Evolutionary conservation across 2,797 vertebrate genomes (phyloP).

Genomic region (Diglossa cyanea): DNA sequence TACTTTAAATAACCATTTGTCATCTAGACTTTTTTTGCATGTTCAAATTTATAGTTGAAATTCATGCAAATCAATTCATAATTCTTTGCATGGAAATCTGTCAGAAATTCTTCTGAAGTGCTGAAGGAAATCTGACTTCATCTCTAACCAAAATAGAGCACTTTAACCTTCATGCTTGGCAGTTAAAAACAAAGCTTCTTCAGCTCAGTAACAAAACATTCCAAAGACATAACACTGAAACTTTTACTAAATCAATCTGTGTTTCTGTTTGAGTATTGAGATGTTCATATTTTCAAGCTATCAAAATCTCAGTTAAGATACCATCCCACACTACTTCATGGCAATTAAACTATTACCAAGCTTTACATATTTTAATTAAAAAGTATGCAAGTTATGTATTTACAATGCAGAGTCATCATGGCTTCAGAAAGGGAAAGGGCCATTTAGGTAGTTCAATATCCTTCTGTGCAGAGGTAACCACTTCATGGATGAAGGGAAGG

Average conservation of each 20-base stretch:
- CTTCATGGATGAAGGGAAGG: background rate
- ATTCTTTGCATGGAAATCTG: background rate
- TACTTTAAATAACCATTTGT: constrained; percentile 32
- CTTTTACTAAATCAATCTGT: background rate
- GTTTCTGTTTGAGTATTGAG: background rate
- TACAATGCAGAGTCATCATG: background rate
- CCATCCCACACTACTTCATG: background rate
- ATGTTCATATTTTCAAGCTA: background rate
- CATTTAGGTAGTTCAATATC: background rate
- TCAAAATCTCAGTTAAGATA: background rate
- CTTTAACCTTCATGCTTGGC: background rate
- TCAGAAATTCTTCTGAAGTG: background rate
- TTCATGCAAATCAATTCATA: constrained; percentile 18
- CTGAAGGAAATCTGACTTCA: background rate
- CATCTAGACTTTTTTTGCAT: background rate
- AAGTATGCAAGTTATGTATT: background rate
- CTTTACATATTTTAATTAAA: background rate
- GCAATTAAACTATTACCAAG: background rate
- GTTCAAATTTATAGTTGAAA: constrained; percentile 14
- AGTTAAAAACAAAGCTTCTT: background rate
- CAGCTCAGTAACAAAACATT: background rate
- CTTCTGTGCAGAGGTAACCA: background rate
- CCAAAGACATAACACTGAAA: background rate
- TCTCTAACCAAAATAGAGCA: background rate
- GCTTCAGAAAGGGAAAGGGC: background rate